Base-by-base conservation (phyloP, 2,113 vertebrate genomes). In the Crypturellus undulatus region DNA sequence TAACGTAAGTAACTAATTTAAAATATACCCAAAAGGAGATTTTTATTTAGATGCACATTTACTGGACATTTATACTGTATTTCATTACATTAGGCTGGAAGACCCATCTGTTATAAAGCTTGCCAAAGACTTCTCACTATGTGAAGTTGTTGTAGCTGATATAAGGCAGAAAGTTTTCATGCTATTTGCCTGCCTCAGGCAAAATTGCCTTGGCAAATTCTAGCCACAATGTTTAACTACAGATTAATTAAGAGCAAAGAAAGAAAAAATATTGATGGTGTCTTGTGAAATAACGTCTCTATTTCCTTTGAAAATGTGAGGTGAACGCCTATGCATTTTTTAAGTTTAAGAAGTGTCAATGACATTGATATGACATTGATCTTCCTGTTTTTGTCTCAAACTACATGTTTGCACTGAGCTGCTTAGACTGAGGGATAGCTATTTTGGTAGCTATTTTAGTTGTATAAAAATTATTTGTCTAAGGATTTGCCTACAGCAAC, bases 1-100 rank as follows among this genome's bases (percentile, higher is more conserved):
- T 86, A 81, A 81, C 84, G 83, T 81, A 92, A 93, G 94, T 75
- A 87, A 73, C 38, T 65, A 84, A 92, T 93, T 93, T 84, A 84
- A 94, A 94, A 72, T 84, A 90, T 40, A 71, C 62, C 77, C 90
- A 79, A 68, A 86, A 95, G 88, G 69, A 84, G 60, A n/a, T 94
- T 80, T 81, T 18, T 71, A 71, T 52, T 96, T 90, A 86, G 92
- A 95, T 94, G 70, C 20, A 64, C 38, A 26, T 21, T 84, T 75
- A 68, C 32, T 93, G 89, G 62, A 81, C 86, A 89, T 94, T 95
- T 93, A 52, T 94, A 83, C 92, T 91, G 69, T 90, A n/a, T 87
- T 92, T 64, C 43, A 47, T 87, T 93, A 40, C 36, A 69, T 82
- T 84, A 82, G 34, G 17, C 52, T 95, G 62, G 58, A 75, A 84